Evolutionary conservation across 2,797 vertebrate genomes (phyloP), one percentile per base, ranked within the genome.

Genomic region (Intellagama lesueurii): DNA sequence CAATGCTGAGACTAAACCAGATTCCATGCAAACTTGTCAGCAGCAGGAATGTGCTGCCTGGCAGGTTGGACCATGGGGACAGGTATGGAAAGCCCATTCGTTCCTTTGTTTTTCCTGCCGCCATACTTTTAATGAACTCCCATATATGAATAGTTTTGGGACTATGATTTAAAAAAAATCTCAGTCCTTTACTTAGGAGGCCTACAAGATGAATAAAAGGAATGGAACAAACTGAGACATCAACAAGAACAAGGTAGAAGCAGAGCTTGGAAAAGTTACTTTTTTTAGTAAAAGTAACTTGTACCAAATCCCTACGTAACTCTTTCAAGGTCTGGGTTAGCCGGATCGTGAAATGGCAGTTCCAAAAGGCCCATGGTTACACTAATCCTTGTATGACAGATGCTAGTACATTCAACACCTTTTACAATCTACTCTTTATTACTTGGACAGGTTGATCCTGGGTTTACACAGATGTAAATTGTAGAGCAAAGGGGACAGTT

Each of bases 61-160:
- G 99, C 98, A 99, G 97, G 98, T 99, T 40, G 99, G 99, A 91
- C 98, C 98, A 0, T 99, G 99, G 99, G 99, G 99, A 93, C 98
- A 99, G 98, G 99, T 99, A 97, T 96, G 16, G 75, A 78, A 80
- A 90, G 87, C 87, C 52, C 87, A 6, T n/a, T 91, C n/a, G 32
- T 72, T 93, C 76, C 72, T 91, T 93, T 73, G 81, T 1, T 72
- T 60, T 72, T 64, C 3, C 5, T 79, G 28, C 35, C 35, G 2
- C 11, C 40, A 47, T 7, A 26, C 1, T 30, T 77, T 66, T 89
- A 91, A 91, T 93, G 92, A 84, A 70, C 91, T 60, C 12, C 14
- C 17, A 16, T 44, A 66, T 22, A 9, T 12, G 19, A 49, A 76
- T 40, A 9, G 6, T n/a, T 73, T 28, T 30, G 35, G 16, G 5